Evolutionary conservation across 2,797 vertebrate species (phyloP), one percentile per base, ranked within the genome.

Genomic region (Varecia variegata): DNA sequence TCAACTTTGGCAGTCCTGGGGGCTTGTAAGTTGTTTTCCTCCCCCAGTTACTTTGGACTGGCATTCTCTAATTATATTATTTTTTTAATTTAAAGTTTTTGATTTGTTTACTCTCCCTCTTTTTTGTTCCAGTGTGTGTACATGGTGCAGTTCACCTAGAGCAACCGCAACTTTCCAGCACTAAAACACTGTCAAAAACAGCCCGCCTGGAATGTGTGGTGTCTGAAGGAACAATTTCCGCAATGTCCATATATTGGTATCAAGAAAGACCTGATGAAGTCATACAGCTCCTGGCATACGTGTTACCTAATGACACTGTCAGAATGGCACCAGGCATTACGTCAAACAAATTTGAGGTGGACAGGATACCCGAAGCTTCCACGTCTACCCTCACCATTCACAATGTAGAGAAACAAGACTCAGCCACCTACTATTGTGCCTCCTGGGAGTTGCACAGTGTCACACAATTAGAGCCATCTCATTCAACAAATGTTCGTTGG

Each of bases 401-500:
- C 7, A 4, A 32, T 32, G 18, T 95, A 0, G 25, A 43, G 45
- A 56, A 81, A 32, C 50, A 52, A 0, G 95, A 98, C 56, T 1
- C 76, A 2, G 97, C 77, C 50, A 97, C 71, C 68, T 97, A 97
- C 62, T 97, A 89, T 0, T 98, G 97, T 4, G 94, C 95, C 43
- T 95, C 92, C 83, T 71, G 86, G 79, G 35, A 43, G 2, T 7
- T 20, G 70, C 92, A 97, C 68, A 52, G 95, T 56, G 23, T 43
- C 45, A 54, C 23, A 56, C 12, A 3, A 1, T n/a, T 7, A 90
- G 4, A 30, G 32, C 13, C 30, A 30, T 10, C 23, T 50, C 74
- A 8, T 11, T 80, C 80, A 68, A 8, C 10, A 90, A 76, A 32
- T 54, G 18, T n/a, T 52, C 35, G 12, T 1, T 60, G n/a, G 58